Percentiles rank a stretch among this genome's conserved stretches.
Conservation (phyloP, 2,888 invertebrate genomes). For the Copidosoma aretas region DNA sequence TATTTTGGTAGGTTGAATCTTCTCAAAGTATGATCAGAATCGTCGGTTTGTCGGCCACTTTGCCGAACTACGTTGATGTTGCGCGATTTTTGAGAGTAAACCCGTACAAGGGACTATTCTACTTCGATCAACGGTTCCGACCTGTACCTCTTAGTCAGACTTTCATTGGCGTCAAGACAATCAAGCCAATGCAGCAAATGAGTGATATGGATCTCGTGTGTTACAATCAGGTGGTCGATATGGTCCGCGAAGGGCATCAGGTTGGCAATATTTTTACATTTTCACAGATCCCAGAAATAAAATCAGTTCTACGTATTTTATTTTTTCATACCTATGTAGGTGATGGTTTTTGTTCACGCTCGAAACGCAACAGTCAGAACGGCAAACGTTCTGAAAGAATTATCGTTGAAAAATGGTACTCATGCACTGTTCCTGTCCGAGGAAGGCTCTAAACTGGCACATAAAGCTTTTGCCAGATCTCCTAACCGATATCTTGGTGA, state of each 20-base stretch:
- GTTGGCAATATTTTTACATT: conserved; percentile 57
- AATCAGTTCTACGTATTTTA: conserved; percentile 15
- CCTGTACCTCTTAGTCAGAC: conserved; percentile 94
- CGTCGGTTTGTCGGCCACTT: conserved; percentile 93
- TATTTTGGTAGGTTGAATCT: conserved; percentile 72
- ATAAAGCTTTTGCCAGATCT: conserved; percentile 74
- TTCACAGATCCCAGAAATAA: background rate
- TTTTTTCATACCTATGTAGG: conserved; percentile 55
- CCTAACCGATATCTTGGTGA: conserved; percentile 84
- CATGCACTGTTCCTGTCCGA: conserved; percentile 74
- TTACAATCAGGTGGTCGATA: conserved; percentile 88
- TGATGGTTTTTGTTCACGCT: conserved; percentile 98
- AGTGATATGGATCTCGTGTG: conserved; percentile 89
- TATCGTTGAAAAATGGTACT: conserved; percentile 79
- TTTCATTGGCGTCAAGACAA: conserved; percentile 85
- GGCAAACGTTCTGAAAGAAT: conserved; percentile 82
- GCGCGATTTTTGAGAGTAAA: conserved; percentile 93
- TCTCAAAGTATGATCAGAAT: conserved; percentile 96
- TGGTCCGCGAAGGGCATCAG: conserved; percentile 90
- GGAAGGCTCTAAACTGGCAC: conserved; percentile 71
- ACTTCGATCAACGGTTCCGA: conserved; percentile 91
- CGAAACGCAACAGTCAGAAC: conserved; percentile 93
- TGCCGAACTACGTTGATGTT: conserved; percentile 97
- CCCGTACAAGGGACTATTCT: conserved; percentile 89
- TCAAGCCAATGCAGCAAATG: conserved; percentile 69